Conservation (phyloP, 2,113 vertebrate species). For the Petroica traversi region DNA sequence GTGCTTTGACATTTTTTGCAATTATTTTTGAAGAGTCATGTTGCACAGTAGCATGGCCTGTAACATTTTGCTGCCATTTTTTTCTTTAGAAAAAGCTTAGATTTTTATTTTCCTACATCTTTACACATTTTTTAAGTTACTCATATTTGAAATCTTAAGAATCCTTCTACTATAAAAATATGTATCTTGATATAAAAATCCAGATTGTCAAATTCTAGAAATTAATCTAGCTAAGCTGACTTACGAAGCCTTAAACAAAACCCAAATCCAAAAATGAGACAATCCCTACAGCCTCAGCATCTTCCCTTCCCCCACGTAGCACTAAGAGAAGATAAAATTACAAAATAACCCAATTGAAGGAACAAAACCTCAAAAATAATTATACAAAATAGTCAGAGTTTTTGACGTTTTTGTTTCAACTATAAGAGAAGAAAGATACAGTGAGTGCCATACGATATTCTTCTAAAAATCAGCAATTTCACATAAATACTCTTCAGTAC, state of each 20-base stretch:
- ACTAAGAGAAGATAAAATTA: background rate
- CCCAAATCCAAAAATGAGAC: background rate
- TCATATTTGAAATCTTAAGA: background rate
- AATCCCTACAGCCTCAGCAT: background rate
- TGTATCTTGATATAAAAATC: background rate
- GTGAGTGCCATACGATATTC: background rate
- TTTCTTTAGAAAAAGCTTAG: background rate
- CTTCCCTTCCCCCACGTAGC: background rate
- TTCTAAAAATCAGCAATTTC: background rate
- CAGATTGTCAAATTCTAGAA: background rate
- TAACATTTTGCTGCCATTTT: background rate
- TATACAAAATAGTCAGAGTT: background rate
- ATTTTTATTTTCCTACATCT: background rate
- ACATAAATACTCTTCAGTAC: background rate
- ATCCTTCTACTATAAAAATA: background rate
- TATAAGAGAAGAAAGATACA: background rate
- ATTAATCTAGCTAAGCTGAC: background rate
- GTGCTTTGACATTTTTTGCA: background rate
- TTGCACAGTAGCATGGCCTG: background rate
- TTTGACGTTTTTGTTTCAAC: background rate
- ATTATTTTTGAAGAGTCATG: background rate
- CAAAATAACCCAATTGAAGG: background rate
- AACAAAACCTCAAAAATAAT: background rate
- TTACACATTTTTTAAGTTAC: background rate
- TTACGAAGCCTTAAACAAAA: background rate